Evolutionary conservation across 2,888 invertebrate genomes (phyloP).

Genomic region (Polia nebulosa): DNA sequence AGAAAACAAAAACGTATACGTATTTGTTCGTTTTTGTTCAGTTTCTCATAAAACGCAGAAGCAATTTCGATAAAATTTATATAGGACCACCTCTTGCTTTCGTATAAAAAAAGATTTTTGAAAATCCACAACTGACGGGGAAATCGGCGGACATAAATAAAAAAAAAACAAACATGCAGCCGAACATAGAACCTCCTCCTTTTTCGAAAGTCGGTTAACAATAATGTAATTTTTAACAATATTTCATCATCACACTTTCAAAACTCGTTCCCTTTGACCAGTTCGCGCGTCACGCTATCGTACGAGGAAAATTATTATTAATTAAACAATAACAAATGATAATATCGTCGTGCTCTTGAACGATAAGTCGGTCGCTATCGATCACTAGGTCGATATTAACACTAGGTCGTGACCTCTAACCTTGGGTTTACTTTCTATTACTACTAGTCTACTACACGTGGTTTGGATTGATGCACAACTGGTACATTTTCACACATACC

Average conservation of each 20-base stretch:
- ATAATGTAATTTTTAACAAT: too few species aligned
- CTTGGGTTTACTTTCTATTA: conserved; percentile 21
- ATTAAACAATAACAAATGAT: background rate
- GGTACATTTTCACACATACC: background rate
- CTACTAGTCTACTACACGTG: conserved; percentile 7
- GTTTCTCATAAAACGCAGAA: too few species aligned
- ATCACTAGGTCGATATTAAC: conserved; percentile 3
- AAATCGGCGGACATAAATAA: too few species aligned
- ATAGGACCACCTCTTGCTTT: too few species aligned
- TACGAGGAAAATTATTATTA: background rate
- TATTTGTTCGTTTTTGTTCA: too few species aligned
- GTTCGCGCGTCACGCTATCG: background rate
- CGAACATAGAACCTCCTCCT: too few species aligned
- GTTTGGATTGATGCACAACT: background rate
- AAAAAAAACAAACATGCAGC: too few species aligned
- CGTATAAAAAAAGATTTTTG: too few species aligned
- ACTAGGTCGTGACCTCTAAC: background rate
- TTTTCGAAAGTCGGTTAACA: too few species aligned
- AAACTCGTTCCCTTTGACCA: conserved; percentile 7
- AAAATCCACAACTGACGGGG: too few species aligned
- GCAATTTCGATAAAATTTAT: too few species aligned
- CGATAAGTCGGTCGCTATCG: conserved; percentile 4
- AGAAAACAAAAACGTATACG: too few species aligned
- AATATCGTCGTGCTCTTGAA: background rate
- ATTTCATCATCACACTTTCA: background rate